Evolutionary conservation across 2,113 vertebrate genomes (phyloP).

Genomic region (Oxyura jamaicensis): DNA sequence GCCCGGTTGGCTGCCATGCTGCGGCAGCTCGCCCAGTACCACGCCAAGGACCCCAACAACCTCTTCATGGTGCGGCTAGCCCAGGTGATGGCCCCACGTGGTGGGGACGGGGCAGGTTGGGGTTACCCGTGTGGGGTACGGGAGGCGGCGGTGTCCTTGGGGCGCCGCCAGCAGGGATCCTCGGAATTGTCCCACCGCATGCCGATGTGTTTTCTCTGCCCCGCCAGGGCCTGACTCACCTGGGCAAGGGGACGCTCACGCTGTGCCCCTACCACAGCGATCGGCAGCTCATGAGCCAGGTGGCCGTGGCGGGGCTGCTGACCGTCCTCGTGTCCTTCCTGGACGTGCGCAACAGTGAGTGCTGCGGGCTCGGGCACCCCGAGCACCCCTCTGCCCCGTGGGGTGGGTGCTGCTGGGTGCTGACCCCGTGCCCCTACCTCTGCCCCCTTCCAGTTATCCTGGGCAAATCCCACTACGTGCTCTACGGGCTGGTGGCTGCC

Average conservation of each 20-base stretch:
- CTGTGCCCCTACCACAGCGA: slow-evolving; percentile 99
- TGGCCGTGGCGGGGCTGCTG: slow-evolving; percentile 93
- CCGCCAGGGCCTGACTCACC: slow-evolving; percentile 92
- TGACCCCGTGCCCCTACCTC: neutral
- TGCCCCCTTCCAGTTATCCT: slow-evolving; percentile 84
- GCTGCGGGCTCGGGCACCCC: neutral
- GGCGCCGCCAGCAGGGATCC: neutral
- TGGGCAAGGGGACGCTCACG: slow-evolving; percentile 97
- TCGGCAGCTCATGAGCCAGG: slow-evolving; percentile 98
- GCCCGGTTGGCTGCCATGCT: slow-evolving; percentile 97
- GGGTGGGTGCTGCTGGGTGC: rapidly evolving
- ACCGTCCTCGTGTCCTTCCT: slow-evolving; percentile 96
- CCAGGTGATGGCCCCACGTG: slow-evolving; percentile 77
- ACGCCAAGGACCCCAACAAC: slow-evolving; percentile 99
- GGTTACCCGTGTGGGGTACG: neutral
- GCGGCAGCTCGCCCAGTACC: slow-evolving; percentile 95
- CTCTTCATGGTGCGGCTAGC: slow-evolving; percentile 99
- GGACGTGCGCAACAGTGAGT: slow-evolving; percentile 98
- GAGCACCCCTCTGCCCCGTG: rapidly evolving
- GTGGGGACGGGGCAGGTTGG: neutral
- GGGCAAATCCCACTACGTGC: slow-evolving; percentile 96
- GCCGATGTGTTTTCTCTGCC: neutral
- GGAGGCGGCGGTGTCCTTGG: neutral
- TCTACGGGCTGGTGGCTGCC: slow-evolving; percentile 95
- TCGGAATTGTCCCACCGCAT: rapidly evolving